Evolutionary conservation across 2,888 invertebrate genomes (phyloP).

Genomic region (Lamellibrachia columna): DNA sequence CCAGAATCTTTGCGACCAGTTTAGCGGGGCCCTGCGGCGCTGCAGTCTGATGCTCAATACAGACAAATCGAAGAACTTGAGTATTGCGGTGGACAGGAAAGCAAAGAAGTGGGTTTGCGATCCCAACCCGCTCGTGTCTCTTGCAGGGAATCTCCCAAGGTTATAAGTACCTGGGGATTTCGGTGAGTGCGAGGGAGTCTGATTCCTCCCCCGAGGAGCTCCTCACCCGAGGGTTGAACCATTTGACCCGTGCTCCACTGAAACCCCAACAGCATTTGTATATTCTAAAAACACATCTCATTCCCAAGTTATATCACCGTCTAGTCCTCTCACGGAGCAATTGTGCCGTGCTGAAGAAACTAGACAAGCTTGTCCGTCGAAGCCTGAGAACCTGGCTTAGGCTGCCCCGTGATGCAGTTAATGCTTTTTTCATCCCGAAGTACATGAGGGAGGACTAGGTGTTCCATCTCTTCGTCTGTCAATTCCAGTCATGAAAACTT

Average conservation of each 20-base stretch:
- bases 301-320: background rate
- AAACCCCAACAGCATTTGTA: background rate
- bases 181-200: background rate
- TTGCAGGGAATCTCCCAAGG: background rate
- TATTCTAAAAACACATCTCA: background rate
- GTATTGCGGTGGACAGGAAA: background rate
- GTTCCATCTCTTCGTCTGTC: background rate
- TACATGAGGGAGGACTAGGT: background rate
- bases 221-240: no score
- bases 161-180: conserved; percentile 13
- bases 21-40: background rate
- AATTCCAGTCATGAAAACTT: background rate
- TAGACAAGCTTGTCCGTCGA: background rate
- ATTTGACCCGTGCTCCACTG: background rate
- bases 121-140: background rate
- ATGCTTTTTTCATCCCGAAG: background rate
- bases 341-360: no score
- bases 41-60: background rate
- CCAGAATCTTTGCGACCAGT: conserved; percentile 10
- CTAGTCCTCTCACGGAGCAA: no score
- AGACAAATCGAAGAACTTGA: background rate
- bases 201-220: no score
- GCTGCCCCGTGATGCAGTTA: background rate
- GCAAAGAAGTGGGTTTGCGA: conserved; percentile 13
- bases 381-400: background rate